A percentile compares a stretch with the other conserved stretches of the same genome.
Conservation (phyloP, 2,888 invertebrate genomes). For the Apamea crenata region DNA sequence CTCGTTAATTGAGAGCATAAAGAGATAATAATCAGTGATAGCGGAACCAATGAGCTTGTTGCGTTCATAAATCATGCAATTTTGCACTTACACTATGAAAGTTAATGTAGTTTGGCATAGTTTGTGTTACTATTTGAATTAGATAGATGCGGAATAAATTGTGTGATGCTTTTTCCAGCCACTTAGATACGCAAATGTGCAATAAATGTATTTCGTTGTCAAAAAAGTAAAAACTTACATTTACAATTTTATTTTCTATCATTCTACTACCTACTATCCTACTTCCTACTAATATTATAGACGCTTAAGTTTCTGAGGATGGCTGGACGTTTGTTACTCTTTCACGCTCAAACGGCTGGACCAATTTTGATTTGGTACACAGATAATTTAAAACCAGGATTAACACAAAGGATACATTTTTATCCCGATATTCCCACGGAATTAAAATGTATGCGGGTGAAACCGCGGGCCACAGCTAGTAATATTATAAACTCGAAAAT, state of each 20-base stretch:
- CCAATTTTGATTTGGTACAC: too few species aligned
- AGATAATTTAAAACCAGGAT: too few species aligned
- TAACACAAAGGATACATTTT: too few species aligned
- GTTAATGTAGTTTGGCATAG: neutral
- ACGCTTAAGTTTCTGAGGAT: neutral
- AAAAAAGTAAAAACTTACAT: neutral
- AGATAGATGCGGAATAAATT: neutral
- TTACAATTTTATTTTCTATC: neutral
- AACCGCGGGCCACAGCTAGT: too few species aligned
- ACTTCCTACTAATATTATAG: neutral
- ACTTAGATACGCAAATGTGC: neutral
- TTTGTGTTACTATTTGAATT: neutral
- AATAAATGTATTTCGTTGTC: neutral
- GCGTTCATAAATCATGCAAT: constrained; percentile 34
- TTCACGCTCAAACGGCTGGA: too few species aligned
- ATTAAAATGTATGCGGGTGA: too few species aligned
- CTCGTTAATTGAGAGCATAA: constrained; percentile 30
- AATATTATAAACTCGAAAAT: too few species aligned
- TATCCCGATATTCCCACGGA: too few species aligned
- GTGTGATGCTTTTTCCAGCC: neutral
- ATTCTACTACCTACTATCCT: too few species aligned
- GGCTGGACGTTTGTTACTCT: too few species aligned
- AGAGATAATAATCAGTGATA: constrained; percentile 37
- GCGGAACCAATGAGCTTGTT: constrained; percentile 2
- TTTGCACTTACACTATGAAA: neutral